Base-by-base conservation (phyloP, 2,113 vertebrate species). In the Edolisoma coerulescens region DNA sequence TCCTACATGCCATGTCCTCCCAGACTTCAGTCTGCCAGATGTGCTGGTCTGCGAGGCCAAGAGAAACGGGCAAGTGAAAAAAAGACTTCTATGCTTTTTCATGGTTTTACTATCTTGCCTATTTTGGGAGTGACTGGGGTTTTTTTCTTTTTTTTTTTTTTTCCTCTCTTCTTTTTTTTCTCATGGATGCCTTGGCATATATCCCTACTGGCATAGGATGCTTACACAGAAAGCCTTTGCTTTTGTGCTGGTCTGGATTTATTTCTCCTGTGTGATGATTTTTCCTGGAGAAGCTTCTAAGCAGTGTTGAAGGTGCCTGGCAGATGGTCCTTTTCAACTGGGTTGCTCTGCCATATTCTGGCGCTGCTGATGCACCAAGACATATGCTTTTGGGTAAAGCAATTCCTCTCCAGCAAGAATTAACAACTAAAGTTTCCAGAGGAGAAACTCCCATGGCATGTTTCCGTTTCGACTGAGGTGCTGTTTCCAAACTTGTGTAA, bases 251-350 rank as follows among this genome's bases (percentile, higher is more conserved):
- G 13, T 45, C 61, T 93, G 67, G 33, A 79, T 85, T 88, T 60
- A 44, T 79, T 91, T 93, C 90, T 21, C 23, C 23, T 1, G 0
- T 4, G 1, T 61, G 78, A 65, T 68, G n/a, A 59, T 76, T 90
- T 87, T 91, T 95, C 75, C 79, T 96, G 85, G 70, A 91, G 80
- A 41, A 88, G 61, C 75, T 96, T 96, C 82, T 95, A 71, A 94
- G 79, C 26, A 19, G 26, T 53, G 57, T 67, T 57, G 82, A 91
- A 84, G 67, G 45, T 79, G 65, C 28, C 67, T 90, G 65, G 49
- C 74, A 87, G 65, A 82, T 2, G 5, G 22, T 37, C n/a, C 41
- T 64, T 94, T 85, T 63, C 0, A 0, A 49, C 0, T 82, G n/a
- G 28, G 28, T 27, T 84, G 22, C 80, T 53, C 22, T 85, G 57